These are phyloP conservation scores for Akabosia matsudoensis DNA, from an alignment of 1,140 invertebrate species.

Conservation along the genomic window DNA sequence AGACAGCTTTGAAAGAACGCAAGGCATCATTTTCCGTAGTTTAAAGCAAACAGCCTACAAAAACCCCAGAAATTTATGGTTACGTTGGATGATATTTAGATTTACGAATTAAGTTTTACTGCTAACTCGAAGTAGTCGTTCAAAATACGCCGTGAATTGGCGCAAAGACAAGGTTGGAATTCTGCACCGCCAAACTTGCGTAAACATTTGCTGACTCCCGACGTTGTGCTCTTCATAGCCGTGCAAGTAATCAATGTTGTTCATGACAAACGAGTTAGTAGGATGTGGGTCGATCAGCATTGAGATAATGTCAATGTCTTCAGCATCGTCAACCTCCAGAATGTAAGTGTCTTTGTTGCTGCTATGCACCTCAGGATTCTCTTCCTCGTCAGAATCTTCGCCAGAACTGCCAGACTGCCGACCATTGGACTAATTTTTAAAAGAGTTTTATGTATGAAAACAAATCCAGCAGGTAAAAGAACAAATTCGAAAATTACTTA, in stretches of 20 bases:
- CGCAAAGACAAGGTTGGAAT: constrained; percentile 55
- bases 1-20: constrained; percentile 71
- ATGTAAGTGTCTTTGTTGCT: constrained; percentile 81
- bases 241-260: constrained; percentile 77
- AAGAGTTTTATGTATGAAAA: too few species aligned
- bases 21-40: constrained; percentile 75
- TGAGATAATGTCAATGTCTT: constrained; percentile 76
- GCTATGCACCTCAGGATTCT: constrained; percentile 69
- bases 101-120: background rate
- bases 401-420: constrained; percentile 54
- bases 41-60: constrained; percentile 79
- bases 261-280: constrained; percentile 75
- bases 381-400: constrained; percentile 69
- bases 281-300: constrained; percentile 72
- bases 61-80: background rate
- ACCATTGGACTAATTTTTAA: constrained; percentile 29
- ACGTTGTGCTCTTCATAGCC: constrained; percentile 61
- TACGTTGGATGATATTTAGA: background rate
- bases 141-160: constrained; percentile 61
- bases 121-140: constrained; percentile 61
- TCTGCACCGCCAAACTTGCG: constrained; percentile 73
- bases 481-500: too few species aligned
- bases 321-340: constrained; percentile 80
- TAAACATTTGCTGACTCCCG: constrained; percentile 79
- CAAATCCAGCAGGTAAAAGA: too few species aligned